phyloP scores from a whole-genome alignment of 2,888 invertebrate species.

The Agriotes lineatus region DNA sequence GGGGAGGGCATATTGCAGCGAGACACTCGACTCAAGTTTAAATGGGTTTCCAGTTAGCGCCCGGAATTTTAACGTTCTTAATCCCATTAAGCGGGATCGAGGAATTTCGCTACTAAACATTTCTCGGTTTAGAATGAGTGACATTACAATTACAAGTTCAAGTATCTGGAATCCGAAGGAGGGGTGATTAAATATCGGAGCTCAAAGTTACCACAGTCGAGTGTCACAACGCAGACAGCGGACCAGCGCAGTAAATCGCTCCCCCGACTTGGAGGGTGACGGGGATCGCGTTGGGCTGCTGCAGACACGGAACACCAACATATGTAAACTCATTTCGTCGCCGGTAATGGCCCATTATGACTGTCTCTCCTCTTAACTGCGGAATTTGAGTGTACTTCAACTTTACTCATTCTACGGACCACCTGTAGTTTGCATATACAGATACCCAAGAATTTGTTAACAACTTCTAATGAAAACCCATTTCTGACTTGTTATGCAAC shows the following conservation, averaged over 20 bases:
- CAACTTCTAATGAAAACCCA: slow-evolving; percentile 42
- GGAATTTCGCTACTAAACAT: slow-evolving; percentile 46
- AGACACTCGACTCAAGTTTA: slow-evolving; percentile 28
- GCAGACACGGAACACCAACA: slow-evolving; percentile 48
- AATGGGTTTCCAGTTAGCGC: slow-evolving; percentile 50
- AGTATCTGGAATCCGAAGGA: slow-evolving; percentile 50
- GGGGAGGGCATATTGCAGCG: slow-evolving; percentile 46
- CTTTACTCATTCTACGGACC: slow-evolving; percentile 44
- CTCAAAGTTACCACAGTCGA: slow-evolving; percentile 48
- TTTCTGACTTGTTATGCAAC: slow-evolving; percentile 8
- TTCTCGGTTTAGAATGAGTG: slow-evolving; percentile 51
- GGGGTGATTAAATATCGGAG: slow-evolving; percentile 52
- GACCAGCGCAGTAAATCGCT: slow-evolving; percentile 43
- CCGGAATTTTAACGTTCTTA: slow-evolving; percentile 56
- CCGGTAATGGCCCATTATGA: slow-evolving; percentile 55
- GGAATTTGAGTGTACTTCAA: slow-evolving; percentile 43
- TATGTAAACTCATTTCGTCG: slow-evolving; percentile 56
- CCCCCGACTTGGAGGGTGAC: slow-evolving; percentile 13
- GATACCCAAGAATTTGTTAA: slow-evolving; percentile 37
- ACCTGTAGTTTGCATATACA: slow-evolving; percentile 51
- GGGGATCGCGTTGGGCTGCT: slow-evolving; percentile 36
- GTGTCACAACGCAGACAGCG: slow-evolving; percentile 43
- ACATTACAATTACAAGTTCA: slow-evolving; percentile 54
- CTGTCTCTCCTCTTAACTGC: slow-evolving; percentile 49
- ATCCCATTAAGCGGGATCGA: slow-evolving; percentile 54